A percentile compares a stretch with the other conserved stretches of the same genome.
phyloP scores from a whole-genome alignment of 2,888 invertebrate species.

The Aphelenchoides bicaudatus region DNA sequence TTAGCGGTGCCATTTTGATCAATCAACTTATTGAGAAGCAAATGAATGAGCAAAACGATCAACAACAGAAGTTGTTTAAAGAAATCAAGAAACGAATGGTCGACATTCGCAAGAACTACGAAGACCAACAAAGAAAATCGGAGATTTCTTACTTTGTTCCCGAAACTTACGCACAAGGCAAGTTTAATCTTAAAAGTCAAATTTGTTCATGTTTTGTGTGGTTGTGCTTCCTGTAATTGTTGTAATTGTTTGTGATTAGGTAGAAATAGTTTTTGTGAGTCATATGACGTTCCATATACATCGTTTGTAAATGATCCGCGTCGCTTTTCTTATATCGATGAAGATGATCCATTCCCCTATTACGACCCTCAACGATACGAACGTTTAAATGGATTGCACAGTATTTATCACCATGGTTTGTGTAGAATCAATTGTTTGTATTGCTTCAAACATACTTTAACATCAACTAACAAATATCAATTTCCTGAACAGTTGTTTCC shows the following conservation, averaged over 20 bases:
- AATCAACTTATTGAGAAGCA: slow-evolving; percentile 84
- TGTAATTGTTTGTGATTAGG: slow-evolving; percentile 4
- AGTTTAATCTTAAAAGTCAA: slow-evolving; percentile 16
- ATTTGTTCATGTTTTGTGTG: slow-evolving; percentile 8
- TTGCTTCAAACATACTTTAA: no score
- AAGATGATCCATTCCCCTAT: slow-evolving; percentile 53
- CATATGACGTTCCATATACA: neutral
- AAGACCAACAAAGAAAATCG: slow-evolving; percentile 23
- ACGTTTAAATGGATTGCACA: no score
- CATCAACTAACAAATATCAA: no score
- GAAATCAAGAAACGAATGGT: slow-evolving; percentile 95
- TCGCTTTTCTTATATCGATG: slow-evolving; percentile 32
- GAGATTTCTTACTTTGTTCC: slow-evolving; percentile 38
- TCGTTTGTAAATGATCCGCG: slow-evolving; percentile 7
- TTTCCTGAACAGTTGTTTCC: no score
- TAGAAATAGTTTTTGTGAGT: neutral
- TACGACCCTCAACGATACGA: slow-evolving; percentile 27
- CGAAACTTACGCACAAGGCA: slow-evolving; percentile 54
- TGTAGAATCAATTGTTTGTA: neutral
- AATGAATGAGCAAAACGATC: slow-evolving; percentile 80
- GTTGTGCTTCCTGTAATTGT: slow-evolving; percentile 16
- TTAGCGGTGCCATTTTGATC: slow-evolving; percentile 86
- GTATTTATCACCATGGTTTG: slow-evolving; percentile 16
- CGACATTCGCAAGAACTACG: slow-evolving; percentile 67
- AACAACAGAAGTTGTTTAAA: slow-evolving; percentile 79